A percentile compares a stretch with the other conserved stretches of the same genome.
phyloP scores from a whole-genome alignment of 2,797 vertebrate genomes.

The Echeneis naucrates region DNA sequence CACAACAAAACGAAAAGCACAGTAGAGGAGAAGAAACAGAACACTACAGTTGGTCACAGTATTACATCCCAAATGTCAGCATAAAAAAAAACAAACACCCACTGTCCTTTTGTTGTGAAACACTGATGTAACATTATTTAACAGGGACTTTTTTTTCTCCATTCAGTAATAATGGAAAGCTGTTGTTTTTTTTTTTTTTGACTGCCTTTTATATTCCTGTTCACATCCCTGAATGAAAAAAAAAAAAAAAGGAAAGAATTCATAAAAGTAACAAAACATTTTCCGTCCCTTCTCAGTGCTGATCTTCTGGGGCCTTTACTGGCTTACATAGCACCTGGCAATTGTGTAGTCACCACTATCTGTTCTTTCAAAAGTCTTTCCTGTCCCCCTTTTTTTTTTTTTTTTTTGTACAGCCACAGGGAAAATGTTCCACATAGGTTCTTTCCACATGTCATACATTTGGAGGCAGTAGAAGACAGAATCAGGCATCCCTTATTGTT shows the following conservation, averaged over 20 bases:
- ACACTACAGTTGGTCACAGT: slow-evolving; percentile 73
- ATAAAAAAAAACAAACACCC: slow-evolving; percentile 29
- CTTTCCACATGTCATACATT: slow-evolving; percentile 24
- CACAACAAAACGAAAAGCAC: slow-evolving; percentile 35
- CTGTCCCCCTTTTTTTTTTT: slow-evolving; percentile 37
- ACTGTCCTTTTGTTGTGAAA: slow-evolving; percentile 46
- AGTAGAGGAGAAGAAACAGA: slow-evolving; percentile 35
- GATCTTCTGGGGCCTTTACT: slow-evolving; percentile 32
- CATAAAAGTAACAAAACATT: slow-evolving; percentile 28
- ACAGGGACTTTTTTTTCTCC: slow-evolving; percentile 39
- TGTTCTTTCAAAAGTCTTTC: slow-evolving; percentile 57
- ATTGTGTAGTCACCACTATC: slow-evolving; percentile 36
- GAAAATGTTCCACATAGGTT: slow-evolving; percentile 38
- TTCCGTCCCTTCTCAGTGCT: slow-evolving; percentile 25
- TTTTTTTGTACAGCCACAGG: slow-evolving; percentile 37
- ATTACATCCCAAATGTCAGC: slow-evolving; percentile 65
- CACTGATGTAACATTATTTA: slow-evolving; percentile 32
- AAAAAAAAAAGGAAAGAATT: too few species aligned
- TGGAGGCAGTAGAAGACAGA: slow-evolving; percentile 67
- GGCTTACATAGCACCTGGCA: slow-evolving; percentile 64
- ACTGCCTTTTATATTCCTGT: slow-evolving; percentile 40
- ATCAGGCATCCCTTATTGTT: slow-evolving; percentile 60
- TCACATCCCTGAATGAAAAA: slow-evolving; percentile 57
- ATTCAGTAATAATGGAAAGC: slow-evolving; percentile 22
- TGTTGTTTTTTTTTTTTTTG: neutral